These are phyloP conservation scores for Drosophila pandora DNA, from an alignment of 1,140 invertebrate species.

Conservation along the genomic window DNA sequence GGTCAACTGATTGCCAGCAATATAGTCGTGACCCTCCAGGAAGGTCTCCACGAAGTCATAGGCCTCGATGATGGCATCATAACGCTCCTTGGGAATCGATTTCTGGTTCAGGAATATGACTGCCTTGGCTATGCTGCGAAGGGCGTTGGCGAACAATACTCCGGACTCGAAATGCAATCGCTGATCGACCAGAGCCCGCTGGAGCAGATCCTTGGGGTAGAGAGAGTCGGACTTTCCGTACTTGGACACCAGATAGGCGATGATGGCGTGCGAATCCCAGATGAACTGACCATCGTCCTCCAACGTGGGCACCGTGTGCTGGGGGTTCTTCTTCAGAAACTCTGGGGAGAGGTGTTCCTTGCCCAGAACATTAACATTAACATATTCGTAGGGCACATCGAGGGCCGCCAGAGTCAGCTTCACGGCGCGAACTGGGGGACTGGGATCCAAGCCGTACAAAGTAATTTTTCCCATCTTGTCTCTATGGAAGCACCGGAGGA, in stretches of 20 bases:
- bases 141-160: slow-evolving; percentile 85
- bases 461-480: slow-evolving; percentile 66
- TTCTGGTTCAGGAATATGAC: slow-evolving; percentile 83
- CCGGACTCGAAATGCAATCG: slow-evolving; percentile 87
- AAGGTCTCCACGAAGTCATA: slow-evolving; percentile 85
- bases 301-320: slow-evolving; percentile 81
- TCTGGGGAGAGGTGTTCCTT: slow-evolving; percentile 87
- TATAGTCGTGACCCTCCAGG: slow-evolving; percentile 84
- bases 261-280: slow-evolving; percentile 83
- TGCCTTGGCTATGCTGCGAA: slow-evolving; percentile 83
- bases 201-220: slow-evolving; percentile 86
- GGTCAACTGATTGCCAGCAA: slow-evolving; percentile 85
- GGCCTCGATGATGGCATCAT: slow-evolving; percentile 82
- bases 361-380: slow-evolving; percentile 85
- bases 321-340: slow-evolving; percentile 84
- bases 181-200: slow-evolving; percentile 85
- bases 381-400: slow-evolving; percentile 82
- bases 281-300: slow-evolving; percentile 67
- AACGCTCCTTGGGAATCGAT: slow-evolving; percentile 46
- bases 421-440: slow-evolving; percentile 84
- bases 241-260: slow-evolving; percentile 85
- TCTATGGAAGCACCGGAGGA: neutral
- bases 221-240: slow-evolving; percentile 85
- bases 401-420: slow-evolving; percentile 84
- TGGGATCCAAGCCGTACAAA: slow-evolving; percentile 76